Conservation (phyloP, 2,113 vertebrate genomes). For the Tapirus terrestris region DNA sequence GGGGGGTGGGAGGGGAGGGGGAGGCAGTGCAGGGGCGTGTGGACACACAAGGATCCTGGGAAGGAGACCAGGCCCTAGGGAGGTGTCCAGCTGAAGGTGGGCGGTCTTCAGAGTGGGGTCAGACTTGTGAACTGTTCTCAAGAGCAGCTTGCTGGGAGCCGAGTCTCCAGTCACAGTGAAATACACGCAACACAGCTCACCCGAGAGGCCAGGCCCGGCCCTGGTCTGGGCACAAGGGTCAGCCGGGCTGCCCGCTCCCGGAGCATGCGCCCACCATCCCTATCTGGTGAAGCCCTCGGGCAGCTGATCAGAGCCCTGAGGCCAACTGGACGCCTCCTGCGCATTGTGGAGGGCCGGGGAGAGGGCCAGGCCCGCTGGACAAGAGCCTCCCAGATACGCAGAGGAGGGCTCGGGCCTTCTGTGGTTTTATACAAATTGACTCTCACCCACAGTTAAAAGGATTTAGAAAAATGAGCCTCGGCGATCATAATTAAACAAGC, state of each 20-base stretch:
- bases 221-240: neutral
- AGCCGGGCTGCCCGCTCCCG: neutral
- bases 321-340: neutral
- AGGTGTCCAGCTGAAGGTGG: fast-evolving
- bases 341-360: no score
- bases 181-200: fast-evolving
- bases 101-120: neutral
- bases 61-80: neutral
- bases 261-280: neutral
- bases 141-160: neutral
- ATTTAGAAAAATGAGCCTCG: conserved; percentile 81
- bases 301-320: neutral
- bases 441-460: conserved; percentile 75
- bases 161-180: neutral
- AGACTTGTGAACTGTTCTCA: neutral
- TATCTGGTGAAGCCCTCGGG: neutral
- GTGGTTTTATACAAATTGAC: conserved; percentile 67
- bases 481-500: conserved; percentile 84
- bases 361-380: neutral
- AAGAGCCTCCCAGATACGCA: no score
- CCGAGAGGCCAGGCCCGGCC: fast-evolving
- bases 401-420: neutral
- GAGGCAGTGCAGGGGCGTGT: neutral
- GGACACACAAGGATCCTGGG: neutral
- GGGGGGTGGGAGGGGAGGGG: neutral